These are phyloP conservation scores for Drosophila bifasciata DNA, from an alignment of 1,140 invertebrate species.

Conservation along the genomic window DNA sequence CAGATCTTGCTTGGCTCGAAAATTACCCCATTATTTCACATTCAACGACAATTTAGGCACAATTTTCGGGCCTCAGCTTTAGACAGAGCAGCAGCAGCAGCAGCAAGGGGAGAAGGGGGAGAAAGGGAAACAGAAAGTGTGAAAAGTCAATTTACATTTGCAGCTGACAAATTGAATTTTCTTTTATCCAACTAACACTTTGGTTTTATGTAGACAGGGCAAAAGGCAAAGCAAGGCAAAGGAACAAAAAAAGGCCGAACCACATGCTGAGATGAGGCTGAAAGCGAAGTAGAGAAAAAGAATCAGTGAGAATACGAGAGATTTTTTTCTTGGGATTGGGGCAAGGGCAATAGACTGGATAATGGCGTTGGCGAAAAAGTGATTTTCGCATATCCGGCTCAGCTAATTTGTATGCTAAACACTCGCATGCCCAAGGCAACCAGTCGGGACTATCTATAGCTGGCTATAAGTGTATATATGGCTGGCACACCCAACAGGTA, in stretches of 20 bases:
- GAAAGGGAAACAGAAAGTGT: conserved; percentile 22
- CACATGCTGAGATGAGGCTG: conserved; percentile 36
- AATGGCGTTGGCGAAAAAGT: conserved; percentile 71
- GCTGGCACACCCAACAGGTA: conserved; percentile 72
- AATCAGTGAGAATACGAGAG: conserved; percentile 12
- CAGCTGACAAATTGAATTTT: conserved; percentile 66
- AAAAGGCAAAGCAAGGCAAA: conserved; percentile 22
- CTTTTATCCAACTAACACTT: conserved; percentile 66
- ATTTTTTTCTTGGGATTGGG: conserved; percentile 1
- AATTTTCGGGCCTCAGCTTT: conserved; percentile 29
- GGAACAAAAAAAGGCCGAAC: conserved; percentile 26
- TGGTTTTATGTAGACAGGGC: conserved; percentile 54
- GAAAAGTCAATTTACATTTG: conserved; percentile 63
- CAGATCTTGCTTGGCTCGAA: conserved; percentile 6
- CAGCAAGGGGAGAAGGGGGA: too few relatives aligned
- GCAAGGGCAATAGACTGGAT: conserved; percentile 65
- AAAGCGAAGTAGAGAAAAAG: conserved; percentile 8
- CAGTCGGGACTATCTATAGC: conserved; percentile 5
- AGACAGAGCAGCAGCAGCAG: too few relatives aligned
- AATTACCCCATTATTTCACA: conserved; percentile 43
- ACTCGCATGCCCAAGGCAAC: conserved; percentile 40
- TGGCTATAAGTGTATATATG: neutral
- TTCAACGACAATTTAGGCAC: conserved; percentile 51
- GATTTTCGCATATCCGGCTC: conserved; percentile 76
- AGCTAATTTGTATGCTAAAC: conserved; percentile 81